These are phyloP conservation scores for Corbicula japonica DNA, from an alignment of 2,888 invertebrate species.

Conservation along the genomic window DNA sequence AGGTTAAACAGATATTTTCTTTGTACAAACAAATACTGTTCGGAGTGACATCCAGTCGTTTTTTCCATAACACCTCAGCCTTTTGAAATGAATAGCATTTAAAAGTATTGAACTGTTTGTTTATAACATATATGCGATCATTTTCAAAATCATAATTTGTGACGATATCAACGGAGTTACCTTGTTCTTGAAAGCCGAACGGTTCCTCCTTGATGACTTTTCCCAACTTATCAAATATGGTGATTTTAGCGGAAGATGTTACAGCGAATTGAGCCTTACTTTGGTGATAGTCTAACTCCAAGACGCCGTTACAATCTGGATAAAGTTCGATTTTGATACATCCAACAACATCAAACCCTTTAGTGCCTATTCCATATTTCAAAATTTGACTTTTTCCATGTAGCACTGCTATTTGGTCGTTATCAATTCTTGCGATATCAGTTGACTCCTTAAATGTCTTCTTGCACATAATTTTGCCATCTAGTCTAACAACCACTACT, in stretches of 20 bases:
- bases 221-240: too few relatives aligned
- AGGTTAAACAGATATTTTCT: background rate
- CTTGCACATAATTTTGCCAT: too few relatives aligned
- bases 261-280: background rate
- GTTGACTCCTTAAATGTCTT: too few relatives aligned
- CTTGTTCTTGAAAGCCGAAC: background rate
- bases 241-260: too few relatives aligned
- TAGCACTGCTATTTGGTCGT: background rate
- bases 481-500: background rate
- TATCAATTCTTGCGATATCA: too few relatives aligned
- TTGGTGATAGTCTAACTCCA: too few relatives aligned
- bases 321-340: background rate
- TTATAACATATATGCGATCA: background rate
- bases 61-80: background rate
- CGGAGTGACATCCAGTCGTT: background rate
- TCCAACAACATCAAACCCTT: background rate
- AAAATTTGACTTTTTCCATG: background rate
- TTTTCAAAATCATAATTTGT: too few relatives aligned
- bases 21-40: conserved; percentile 3
- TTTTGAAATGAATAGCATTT: background rate
- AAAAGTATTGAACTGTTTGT: background rate
- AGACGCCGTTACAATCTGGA: background rate
- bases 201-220: background rate
- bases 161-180: too few relatives aligned
- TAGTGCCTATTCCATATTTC: background rate